These are phyloP conservation scores for Meteorus colon DNA, from an alignment of 2,888 invertebrate genomes.

Conservation along the genomic window DNA sequence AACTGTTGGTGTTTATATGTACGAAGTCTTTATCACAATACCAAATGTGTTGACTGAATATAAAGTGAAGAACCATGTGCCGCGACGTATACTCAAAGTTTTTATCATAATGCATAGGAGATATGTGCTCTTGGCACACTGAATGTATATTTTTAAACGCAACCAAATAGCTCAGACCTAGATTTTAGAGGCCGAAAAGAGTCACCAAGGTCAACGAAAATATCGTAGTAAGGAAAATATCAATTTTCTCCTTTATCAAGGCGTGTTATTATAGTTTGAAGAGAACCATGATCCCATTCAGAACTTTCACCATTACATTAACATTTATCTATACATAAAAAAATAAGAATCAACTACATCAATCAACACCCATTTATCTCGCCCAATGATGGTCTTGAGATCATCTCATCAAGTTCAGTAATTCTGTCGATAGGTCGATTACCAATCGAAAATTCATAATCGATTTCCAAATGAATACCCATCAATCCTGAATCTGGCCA, in stretches of 20 bases:
- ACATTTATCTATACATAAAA: no score
- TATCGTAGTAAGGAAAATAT: neutral
- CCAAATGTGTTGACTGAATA: neutral
- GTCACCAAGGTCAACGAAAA: neutral
- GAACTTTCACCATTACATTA: no score
- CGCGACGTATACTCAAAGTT: neutral
- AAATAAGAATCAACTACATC: no score
- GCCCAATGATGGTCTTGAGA: no score
- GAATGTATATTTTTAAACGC: neutral
- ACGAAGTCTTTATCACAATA: neutral
- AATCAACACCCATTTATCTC: no score
- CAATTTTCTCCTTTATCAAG: no score
- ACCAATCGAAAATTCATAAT: slow-evolving; percentile 18
- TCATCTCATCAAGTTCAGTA: neutral
- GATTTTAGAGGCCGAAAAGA: neutral
- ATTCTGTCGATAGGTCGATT: slow-evolving; percentile 29
- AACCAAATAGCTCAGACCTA: neutral
- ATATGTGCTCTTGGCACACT: neutral
- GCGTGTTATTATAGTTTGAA: no score
- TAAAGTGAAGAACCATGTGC: neutral
- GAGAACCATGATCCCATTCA: no score
- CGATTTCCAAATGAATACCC: slow-evolving; percentile 50
- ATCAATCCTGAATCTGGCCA: slow-evolving; percentile 50
- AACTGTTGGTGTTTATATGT: neutral
- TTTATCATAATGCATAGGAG: neutral